phyloP scores from a whole-genome alignment of 2,797 vertebrate genomes.

The Diglossa cyanea region DNA sequence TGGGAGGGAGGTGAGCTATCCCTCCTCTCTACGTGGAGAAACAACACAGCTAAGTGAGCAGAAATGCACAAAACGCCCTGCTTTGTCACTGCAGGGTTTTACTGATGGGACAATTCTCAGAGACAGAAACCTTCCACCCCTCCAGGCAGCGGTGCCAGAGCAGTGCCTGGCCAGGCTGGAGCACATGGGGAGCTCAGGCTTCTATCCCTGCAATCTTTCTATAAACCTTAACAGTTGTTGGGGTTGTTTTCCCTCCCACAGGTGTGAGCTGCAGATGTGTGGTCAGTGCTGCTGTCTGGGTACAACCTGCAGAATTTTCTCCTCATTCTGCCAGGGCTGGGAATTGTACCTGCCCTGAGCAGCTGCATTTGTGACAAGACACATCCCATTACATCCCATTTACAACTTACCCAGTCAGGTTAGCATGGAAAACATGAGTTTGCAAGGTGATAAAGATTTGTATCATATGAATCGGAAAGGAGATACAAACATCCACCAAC shows the following conservation, averaged over 20 bases:
- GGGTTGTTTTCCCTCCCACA: rapidly evolving
- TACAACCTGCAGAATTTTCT: background rate
- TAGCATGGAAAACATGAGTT: background rate
- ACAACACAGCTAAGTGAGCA: background rate
- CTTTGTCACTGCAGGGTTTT: background rate
- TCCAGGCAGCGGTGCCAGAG: background rate
- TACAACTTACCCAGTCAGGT: background rate
- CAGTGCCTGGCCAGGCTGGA: background rate
- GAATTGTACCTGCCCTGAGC: background rate
- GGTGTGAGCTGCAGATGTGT: background rate
- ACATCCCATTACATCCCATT: background rate
- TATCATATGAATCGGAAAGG: background rate
- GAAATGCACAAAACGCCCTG: background rate
- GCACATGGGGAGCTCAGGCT: background rate
- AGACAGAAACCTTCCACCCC: background rate
- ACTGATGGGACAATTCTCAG: background rate
- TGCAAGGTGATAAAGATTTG: background rate
- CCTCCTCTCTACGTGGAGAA: background rate
- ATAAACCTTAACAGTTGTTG: background rate
- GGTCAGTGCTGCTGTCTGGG: background rate
- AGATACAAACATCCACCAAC: background rate
- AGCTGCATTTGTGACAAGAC: background rate
- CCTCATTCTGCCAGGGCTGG: background rate
- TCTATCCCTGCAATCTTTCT: background rate
- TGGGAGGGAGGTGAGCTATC: background rate